Evolutionary conservation across 2,888 invertebrate genomes (phyloP), one percentile per base, ranked within the genome.

Genomic region (Sminthurinus aureus): DNA sequence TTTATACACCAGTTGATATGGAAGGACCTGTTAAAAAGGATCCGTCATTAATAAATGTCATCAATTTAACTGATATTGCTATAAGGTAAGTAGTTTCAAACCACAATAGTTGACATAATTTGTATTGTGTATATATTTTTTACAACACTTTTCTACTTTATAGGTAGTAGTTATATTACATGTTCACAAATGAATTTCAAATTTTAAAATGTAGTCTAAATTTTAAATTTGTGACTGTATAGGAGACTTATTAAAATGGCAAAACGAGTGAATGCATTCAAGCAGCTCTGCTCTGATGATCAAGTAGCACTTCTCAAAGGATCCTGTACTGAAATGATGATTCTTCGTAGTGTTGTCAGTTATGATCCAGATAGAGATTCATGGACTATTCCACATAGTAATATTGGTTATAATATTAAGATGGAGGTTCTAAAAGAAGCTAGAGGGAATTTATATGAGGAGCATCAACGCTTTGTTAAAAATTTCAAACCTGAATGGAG

Each of bases 271-370:
- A 90, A 90, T 89, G 96, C 96, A 2, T 99, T 99, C 91, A 95
- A 96, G 90, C 95, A 95, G 89, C 95, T 99, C 93, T 96, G 96
- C 89, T 96, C 98, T 89, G 96, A 96, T 89, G 98, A 98, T 90
- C 98, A 98, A 91, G 94, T 96, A 81, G 93, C 94, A 24, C 91
- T 97, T 15, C 91, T 98, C 12, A 98, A 97, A 90, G 97, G 98
- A 0, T 97, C 98, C 0, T 97, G 97, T 89, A 97, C 97, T 77
- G 98, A 99, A 91, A 95, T 99, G 94, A 95, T 99, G 94, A 95
- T 99, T 84, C 92, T 99, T 80, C 92, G 98, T 18, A 97, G 98
- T 87, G 96, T 96, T 0, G 95, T 96, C 92, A 96, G 95, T 76
- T 99, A 97, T 90, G 97, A 98, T 90, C 94, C 94, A 0, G 96